These are phyloP conservation scores for Diprion similis DNA, from an alignment of 1,140 invertebrate species.

Conservation along the genomic window DNA sequence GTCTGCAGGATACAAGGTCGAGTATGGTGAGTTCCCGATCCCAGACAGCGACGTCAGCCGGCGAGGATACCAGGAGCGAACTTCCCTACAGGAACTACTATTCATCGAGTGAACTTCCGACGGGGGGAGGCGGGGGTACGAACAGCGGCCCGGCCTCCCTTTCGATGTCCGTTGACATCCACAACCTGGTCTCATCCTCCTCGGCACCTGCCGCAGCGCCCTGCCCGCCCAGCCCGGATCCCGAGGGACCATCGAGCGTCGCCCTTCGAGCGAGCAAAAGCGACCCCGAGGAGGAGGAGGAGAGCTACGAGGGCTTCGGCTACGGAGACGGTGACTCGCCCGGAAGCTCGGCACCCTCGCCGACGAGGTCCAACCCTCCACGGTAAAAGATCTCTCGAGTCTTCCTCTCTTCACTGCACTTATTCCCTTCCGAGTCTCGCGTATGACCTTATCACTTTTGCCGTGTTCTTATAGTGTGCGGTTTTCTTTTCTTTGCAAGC, in stretches of 20 bases:
- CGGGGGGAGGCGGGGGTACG: conserved; percentile 41
- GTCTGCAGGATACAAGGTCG: not conserved
- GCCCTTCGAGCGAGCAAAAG: not conserved
- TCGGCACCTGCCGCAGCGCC: conserved; percentile 29
- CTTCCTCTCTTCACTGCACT: no score
- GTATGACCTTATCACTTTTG: not conserved
- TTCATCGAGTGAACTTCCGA: not conserved
- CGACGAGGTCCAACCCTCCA: conserved; percentile 45
- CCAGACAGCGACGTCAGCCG: not conserved
- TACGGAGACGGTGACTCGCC: conserved; percentile 47
- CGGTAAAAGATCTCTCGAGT: conserved; percentile 32
- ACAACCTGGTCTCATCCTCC: conserved; percentile 35
- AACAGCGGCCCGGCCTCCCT: conserved; percentile 45
- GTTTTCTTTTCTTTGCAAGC: no score
- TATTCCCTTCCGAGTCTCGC: conserved; percentile 12
- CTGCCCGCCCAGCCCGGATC: conserved; percentile 33
- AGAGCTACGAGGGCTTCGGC: conserved; percentile 56
- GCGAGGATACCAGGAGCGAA: not conserved
- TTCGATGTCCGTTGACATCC: conserved; percentile 41
- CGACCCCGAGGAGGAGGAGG: conserved; percentile 40
- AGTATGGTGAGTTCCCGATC: conserved; percentile 5
- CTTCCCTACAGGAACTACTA: not conserved
- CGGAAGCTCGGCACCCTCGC: conserved; percentile 53
- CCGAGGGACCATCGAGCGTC: conserved; percentile 8
- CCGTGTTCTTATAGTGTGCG: not conserved